phyloP scores from a whole-genome alignment of 2,113 vertebrate species.

The Chunga burmeisteri region DNA sequence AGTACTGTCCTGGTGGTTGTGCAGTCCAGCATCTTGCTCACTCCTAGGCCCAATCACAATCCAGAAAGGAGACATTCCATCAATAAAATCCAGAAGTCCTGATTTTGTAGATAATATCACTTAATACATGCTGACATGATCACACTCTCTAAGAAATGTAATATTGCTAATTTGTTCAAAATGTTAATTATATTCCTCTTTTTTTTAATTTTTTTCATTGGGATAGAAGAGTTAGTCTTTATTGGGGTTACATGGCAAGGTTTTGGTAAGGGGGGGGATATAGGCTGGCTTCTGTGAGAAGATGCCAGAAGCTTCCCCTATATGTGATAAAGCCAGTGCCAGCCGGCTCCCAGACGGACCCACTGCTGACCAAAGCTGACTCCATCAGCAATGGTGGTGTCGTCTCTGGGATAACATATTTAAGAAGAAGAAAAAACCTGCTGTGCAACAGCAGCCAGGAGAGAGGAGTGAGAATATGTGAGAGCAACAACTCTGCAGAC shows the following conservation, averaged over 20 bases:
- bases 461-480: rapidly evolving
- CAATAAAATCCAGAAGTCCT: not conserved
- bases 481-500: not conserved
- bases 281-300: not conserved
- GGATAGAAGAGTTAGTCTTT: not conserved
- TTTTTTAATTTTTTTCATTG: not conserved
- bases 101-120: not conserved
- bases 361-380: rapidly evolving
- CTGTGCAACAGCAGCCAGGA: not conserved
- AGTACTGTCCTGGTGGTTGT: not conserved
- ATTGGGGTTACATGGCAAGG: not conserved
- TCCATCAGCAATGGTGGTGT: not conserved
- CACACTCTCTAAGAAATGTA: not conserved
- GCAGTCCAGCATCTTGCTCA: not conserved
- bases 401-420: not conserved
- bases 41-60: not conserved
- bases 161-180: not conserved
- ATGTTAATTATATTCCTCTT: not conserved
- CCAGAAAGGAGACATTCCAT: not conserved
- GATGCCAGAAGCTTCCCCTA: not conserved
- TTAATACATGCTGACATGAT: not conserved
- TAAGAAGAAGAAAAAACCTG: not conserved
- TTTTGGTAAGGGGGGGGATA: rapidly evolving
- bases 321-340: not conserved
- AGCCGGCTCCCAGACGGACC: rapidly evolving